phyloP scores from a whole-genome alignment of 1,140 invertebrate species.

The Temnothorax nylanderi region DNA sequence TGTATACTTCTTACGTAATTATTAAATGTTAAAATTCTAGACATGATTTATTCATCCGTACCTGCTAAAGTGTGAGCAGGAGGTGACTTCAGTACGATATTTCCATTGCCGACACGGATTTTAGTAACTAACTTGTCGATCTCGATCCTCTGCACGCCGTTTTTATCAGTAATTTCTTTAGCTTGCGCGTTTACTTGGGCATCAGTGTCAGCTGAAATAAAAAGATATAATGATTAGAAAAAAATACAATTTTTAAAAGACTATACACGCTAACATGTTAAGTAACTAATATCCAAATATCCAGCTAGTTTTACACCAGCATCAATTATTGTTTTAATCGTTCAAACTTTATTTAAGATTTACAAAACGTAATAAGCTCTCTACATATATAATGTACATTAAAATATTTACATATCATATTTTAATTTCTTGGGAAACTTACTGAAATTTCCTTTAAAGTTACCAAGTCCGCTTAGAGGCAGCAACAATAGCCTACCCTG shows the following conservation, averaged over 20 bases:
- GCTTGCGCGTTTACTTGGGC: slow-evolving; percentile 86
- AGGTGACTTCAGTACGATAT: slow-evolving; percentile 85
- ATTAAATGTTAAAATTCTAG: neutral
- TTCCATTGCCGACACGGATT: slow-evolving; percentile 87
- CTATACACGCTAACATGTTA: neutral
- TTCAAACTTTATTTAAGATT: neutral
- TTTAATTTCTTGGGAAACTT: slow-evolving; percentile 79
- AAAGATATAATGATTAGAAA: neutral
- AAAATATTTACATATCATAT: neutral
- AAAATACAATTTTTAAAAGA: slow-evolving; percentile 16
- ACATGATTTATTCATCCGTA: slow-evolving; percentile 67
- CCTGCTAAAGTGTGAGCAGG: slow-evolving; percentile 83
- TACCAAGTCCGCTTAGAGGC: slow-evolving; percentile 89
- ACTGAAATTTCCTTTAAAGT: slow-evolving; percentile 90
- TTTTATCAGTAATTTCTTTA: slow-evolving; percentile 86
- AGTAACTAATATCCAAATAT: neutral
- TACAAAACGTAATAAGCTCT: slow-evolving; percentile 35
- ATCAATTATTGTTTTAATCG: neutral
- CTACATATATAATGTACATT: slow-evolving; percentile 7
- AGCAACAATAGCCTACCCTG: slow-evolving; percentile 88
- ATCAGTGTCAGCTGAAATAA: slow-evolving; percentile 86
- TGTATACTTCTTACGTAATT: neutral
- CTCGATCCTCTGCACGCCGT: slow-evolving; percentile 87
- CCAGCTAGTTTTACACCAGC: neutral
- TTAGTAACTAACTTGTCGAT: slow-evolving; percentile 88